Percentiles rank a stretch among this genome's conserved stretches.
phyloP scores from a whole-genome alignment of 2,797 vertebrate genomes.

The Petrocephalus schoutedeni region DNA sequence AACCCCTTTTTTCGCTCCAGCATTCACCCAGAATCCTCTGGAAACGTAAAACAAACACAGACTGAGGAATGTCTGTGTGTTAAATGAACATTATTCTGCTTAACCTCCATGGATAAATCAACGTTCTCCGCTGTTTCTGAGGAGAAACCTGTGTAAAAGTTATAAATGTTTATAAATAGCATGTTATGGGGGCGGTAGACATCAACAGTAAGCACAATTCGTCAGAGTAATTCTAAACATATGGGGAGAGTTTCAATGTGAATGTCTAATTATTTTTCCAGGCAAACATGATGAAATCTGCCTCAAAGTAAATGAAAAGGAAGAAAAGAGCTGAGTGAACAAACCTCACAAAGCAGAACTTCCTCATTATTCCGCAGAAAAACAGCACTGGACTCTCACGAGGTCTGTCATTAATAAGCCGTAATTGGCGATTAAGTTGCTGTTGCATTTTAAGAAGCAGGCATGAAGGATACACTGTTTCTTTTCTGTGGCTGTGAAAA shows the following conservation, averaged over 20 bases:
- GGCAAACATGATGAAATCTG: background rate
- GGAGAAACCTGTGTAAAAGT: background rate
- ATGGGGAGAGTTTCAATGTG: constrained; percentile 9
- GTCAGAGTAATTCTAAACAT: constrained; percentile 18
- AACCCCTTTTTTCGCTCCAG: background rate
- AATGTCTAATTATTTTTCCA: constrained; percentile 18
- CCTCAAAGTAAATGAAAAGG: background rate
- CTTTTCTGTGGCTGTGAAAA: background rate
- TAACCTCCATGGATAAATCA: background rate
- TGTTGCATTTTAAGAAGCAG: background rate
- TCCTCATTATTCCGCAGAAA: background rate
- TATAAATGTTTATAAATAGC: background rate
- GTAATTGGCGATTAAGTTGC: background rate
- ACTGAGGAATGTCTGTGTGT: constrained; percentile 6
- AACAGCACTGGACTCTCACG: background rate
- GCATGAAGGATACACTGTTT: background rate
- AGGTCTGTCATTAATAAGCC: background rate
- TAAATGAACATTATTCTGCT: background rate
- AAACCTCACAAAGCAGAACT: background rate
- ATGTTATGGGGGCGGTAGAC: background rate
- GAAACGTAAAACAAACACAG: background rate
- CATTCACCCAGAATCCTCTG: background rate
- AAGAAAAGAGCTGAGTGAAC: background rate
- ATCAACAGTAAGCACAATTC: background rate
- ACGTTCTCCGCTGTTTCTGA: background rate